Percentiles rank a stretch among this genome's conserved stretches.
phyloP scores from a whole-genome alignment of 2,888 invertebrate genomes.

The Brassicogethes aeneus region DNA sequence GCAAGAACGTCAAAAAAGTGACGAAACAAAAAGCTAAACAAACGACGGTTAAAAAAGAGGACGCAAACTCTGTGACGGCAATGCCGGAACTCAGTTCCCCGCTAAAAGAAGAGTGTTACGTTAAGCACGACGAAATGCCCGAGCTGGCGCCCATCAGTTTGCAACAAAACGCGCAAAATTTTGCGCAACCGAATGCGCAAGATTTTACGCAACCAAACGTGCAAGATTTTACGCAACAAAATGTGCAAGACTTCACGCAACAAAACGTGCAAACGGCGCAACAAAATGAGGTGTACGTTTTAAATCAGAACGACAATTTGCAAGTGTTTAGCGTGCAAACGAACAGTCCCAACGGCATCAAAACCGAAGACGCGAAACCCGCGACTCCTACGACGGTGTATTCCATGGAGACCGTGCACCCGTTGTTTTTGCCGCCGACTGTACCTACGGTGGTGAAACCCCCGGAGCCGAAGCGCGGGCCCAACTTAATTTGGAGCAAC shows the following conservation, averaged over 20 bases:
- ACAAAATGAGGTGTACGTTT: slow-evolving; percentile 9
- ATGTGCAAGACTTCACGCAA: slow-evolving; percentile 4
- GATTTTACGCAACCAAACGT: too few relatives aligned
- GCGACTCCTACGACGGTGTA: too few relatives aligned
- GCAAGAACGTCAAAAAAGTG: not conserved
- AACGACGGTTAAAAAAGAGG: not conserved
- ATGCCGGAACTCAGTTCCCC: slow-evolving; percentile 19
- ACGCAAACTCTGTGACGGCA: not conserved
- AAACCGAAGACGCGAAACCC: too few relatives aligned
- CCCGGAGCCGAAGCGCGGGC: slow-evolving; percentile 17
- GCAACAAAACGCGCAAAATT: slow-evolving; percentile 5
- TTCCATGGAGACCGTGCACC: too few relatives aligned
- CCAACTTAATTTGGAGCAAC: slow-evolving; percentile 21
- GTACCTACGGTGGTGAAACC: slow-evolving; percentile 6
- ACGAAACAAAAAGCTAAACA: not conserved
- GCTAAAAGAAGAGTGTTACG: slow-evolving; percentile 13
- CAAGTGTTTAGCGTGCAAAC: slow-evolving; percentile 1
- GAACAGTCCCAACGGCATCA: too few relatives aligned
- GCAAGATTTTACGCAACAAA: too few relatives aligned
- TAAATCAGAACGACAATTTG: slow-evolving; percentile 6
- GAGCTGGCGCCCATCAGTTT: too few relatives aligned
- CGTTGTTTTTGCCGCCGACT: not conserved
- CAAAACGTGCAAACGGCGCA: slow-evolving; percentile 1
- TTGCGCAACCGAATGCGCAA: slow-evolving; percentile 4
- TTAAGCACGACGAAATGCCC: slow-evolving; percentile 22